Evolutionary conservation across 2,888 invertebrate genomes (phyloP), one percentile per base, ranked within the genome.

Genomic region (Harpagoxenus sublaevis): DNA sequence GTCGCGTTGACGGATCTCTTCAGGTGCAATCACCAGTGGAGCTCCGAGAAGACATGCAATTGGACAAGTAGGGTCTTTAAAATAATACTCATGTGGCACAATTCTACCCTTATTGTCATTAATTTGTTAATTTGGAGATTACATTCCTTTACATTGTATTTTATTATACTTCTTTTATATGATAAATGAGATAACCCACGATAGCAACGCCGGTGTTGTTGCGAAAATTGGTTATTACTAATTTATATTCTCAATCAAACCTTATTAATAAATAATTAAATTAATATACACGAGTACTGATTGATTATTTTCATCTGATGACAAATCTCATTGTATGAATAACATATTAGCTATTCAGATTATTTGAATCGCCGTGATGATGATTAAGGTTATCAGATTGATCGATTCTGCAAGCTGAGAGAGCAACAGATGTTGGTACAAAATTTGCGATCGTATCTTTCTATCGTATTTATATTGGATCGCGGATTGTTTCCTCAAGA

Each of bases 11-110:
- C 39, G 48, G 9, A 62, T n/a, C n/a, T 60, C 48, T 60, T 62
- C 51, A 39, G 48, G 48, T 81, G 48, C 48, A 51, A 28, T 35
- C 70, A 28, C 35, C 39, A 31, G 6, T 79, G 60, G 60, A 79
- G 48, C 60, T 48, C 35, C 35, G 35, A 48, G 60, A 60, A 81
- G 9, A 23, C 28, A 31, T 57, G 45, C 60, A 51, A 28, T 42
- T 6, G 15, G 9, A 71, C 70, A 81, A 70, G 79, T 81, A 81
- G 35, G 60, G 35, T 71, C 28, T 60, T 71, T 60, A 45, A 18
- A 15, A 35, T 48, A 35, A 57, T 57, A 10, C 53, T 53, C 65
- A n/a, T 5, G 55, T 39, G 23, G 42, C 23, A 45, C n/a, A 55
- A 9, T 57, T 51, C 23, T 39, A 51, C 23, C 23, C 39, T 77